phyloP scores from a whole-genome alignment of 1,140 invertebrate species.

The Idris sp. region DNA sequence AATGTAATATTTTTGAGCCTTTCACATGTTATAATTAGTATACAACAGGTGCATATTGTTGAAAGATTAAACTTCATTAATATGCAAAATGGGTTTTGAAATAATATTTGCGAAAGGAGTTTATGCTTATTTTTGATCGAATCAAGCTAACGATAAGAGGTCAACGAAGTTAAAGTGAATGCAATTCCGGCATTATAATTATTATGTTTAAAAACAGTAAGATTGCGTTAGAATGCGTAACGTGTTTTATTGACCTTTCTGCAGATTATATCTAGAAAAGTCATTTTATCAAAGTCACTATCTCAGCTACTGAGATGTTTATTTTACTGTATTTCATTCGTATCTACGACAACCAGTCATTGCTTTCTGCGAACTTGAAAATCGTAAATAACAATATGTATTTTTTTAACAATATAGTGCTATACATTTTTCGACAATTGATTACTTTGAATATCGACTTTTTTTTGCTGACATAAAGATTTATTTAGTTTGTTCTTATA shows the following conservation, averaged over 20 bases:
- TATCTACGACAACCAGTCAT: conserved; percentile 36
- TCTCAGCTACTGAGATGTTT: conserved; percentile 20
- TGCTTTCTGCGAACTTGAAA: conserved; percentile 30
- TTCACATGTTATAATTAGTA: conserved; percentile 19
- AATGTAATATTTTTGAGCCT: conserved; percentile 3
- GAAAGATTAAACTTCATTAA: conserved; percentile 14
- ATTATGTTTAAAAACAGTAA: conserved; percentile 1
- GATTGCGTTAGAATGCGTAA: not conserved
- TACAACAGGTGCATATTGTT: conserved; percentile 23
- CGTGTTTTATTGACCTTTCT: conserved; percentile 17
- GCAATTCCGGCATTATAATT: conserved; percentile 4
- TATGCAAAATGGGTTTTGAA: conserved; percentile 6
- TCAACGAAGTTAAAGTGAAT: not conserved
- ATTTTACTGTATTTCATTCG: conserved; percentile 44
- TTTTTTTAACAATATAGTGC: not conserved
- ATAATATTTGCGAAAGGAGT: conserved; percentile 5
- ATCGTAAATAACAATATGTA: conserved; percentile 28
- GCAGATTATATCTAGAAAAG: conserved; percentile 25
- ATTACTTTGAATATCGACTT: conserved; percentile 7
- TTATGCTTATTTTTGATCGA: not conserved
- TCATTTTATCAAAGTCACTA: conserved; percentile 36
- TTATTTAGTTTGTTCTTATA: too few relatives aligned
- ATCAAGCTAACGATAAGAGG: not conserved
- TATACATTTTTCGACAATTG: not conserved
- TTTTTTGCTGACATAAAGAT: not conserved